Evolutionary conservation across 2,113 vertebrate species (phyloP).

Genomic region (Zosterops hypoxanthus): DNA sequence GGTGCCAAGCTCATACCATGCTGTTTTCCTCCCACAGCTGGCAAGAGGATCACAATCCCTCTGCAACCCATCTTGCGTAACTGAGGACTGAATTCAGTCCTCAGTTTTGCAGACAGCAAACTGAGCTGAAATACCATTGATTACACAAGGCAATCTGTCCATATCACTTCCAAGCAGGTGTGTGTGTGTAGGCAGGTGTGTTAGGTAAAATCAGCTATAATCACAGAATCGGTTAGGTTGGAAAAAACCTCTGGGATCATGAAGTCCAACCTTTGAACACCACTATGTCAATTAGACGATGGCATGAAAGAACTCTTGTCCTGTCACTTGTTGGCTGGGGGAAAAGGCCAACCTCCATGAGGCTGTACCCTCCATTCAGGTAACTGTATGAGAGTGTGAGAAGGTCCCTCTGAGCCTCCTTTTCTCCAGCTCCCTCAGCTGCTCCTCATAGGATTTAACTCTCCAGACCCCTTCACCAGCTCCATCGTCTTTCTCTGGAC

Average conservation of each 20-base stretch:
- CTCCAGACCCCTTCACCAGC: background rate
- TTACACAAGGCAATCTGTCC: background rate
- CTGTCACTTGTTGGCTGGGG: background rate
- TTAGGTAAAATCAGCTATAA: background rate
- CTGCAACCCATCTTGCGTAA: background rate
- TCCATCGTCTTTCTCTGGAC: background rate
- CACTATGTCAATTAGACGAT: background rate
- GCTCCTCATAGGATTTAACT: background rate
- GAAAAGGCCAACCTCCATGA: accelerated
- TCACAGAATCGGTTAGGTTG: background rate
- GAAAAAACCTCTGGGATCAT: background rate
- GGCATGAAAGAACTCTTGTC: background rate
- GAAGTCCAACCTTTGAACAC: background rate
- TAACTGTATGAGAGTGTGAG: accelerated
- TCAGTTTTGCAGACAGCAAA: background rate
- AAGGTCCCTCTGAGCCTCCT: background rate
- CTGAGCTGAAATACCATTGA: background rate
- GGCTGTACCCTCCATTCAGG: background rate
- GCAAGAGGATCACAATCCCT: background rate
- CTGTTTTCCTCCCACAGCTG: background rate
- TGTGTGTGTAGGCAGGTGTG: background rate
- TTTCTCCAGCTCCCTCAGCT: background rate
- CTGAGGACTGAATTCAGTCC: background rate
- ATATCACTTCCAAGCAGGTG: background rate
- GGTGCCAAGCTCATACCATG: background rate